Evolutionary conservation across 2,888 invertebrate species (phyloP), one percentile per base, ranked within the genome.

Genomic region (Drosophila vallismaia): DNA sequence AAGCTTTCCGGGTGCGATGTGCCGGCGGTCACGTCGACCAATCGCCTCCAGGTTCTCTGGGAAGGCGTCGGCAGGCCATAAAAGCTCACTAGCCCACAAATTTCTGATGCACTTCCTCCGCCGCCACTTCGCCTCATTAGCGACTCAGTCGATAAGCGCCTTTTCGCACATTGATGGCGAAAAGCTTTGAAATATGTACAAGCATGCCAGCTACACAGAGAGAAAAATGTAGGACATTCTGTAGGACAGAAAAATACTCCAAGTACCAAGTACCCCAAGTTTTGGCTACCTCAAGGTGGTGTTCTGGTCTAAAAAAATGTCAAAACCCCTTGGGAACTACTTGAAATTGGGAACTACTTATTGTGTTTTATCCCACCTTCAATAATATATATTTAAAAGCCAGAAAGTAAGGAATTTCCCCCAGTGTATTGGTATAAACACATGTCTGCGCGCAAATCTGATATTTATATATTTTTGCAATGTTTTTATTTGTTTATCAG

Each of bases 21-120:
- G 82, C 76, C 52, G 55, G n/a, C 66, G 76, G 86, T 82, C 82
- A 82, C 82, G 82, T 80, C 83, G 58, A 33, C 79, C 81, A 59
- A 59, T 57, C 77, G 40, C 57, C 58, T 58, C 59, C 33, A 28
- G 58, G 38, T 40, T 42, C 58, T 58, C n/a, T 10, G 38, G 38
- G 10, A n/a, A 6, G 6, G 14, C 14, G 8, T 12, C 40, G 40
- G 42, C 42, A 19, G 8, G 4, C 14, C 19, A 19, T 3, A 24
- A 7, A 19, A 19, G 19, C 29, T 48, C n/a, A 19, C 19, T 19
- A 19, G 19, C 42, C 24, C 10, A 33, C 10, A 33, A 33, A 2
- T 5, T 36, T 36, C 36, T 42, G 67, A 79, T 75, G 77, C 81
- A 81, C 51, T 70, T 70, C 55, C 71, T 62, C 57, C 46, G 54